Percentiles rank a stretch among this genome's conserved stretches.
These are phyloP conservation scores for Brachionus calyciflorus DNA, from an alignment of 1,140 invertebrate genomes.

Conservation along the genomic window DNA sequence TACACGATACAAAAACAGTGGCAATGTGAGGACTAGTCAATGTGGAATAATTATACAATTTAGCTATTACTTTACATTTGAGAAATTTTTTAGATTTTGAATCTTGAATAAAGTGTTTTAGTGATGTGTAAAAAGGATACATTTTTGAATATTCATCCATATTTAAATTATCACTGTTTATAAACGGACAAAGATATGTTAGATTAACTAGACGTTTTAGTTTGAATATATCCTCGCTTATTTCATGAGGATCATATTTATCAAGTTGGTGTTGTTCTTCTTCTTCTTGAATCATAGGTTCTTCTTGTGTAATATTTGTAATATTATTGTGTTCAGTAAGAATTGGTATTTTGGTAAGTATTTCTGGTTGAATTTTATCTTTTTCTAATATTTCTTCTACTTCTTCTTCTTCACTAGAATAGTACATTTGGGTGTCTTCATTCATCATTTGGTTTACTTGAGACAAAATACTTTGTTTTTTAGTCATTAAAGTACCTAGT, in stretches of 20 bases:
- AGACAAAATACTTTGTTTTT: not conserved
- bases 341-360: not conserved
- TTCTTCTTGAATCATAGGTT: not conserved
- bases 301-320: not conserved
- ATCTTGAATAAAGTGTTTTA: not conserved
- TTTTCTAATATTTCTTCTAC: not conserved
- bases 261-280: not conserved
- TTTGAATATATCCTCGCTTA: constrained; percentile 9
- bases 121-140: constrained; percentile 1
- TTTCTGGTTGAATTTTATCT: not conserved
- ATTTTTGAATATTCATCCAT: not conserved
- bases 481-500: not conserved
- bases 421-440: constrained; percentile 21
- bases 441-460: not conserved
- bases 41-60: constrained; percentile 3
- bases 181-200: not conserved
- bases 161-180: not conserved
- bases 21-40: not conserved
- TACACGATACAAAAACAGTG: constrained; percentile 9
- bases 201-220: not conserved
- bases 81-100: not conserved
- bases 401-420: not conserved
- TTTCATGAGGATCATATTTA: not conserved
- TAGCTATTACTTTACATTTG: not conserved
- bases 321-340: not conserved